Evolutionary conservation across 2,113 vertebrate genomes (phyloP).

Genomic region (Neogale vison): DNA sequence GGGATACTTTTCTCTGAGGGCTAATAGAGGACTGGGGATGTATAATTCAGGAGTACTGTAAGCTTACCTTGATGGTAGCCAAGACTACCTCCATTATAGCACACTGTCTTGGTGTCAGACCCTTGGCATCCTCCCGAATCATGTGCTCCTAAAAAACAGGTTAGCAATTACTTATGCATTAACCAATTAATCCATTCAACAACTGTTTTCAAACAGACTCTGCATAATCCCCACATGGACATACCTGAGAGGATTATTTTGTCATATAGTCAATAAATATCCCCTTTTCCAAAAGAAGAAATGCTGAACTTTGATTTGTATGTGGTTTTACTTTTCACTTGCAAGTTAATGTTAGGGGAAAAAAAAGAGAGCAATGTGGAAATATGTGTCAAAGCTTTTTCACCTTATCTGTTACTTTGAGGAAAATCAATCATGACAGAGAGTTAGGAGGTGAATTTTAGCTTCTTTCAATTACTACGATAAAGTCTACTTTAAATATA

Average conservation of each 20-base stretch:
- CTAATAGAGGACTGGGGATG: too few species aligned
- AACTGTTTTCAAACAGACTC: not conserved
- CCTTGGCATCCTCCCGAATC: slow-evolving; percentile 93
- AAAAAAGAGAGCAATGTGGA: not conserved
- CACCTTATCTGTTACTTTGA: not conserved
- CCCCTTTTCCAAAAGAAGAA: not conserved
- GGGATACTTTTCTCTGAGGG: not conserved
- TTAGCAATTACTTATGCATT: not conserved
- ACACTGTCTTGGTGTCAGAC: slow-evolving; percentile 94
- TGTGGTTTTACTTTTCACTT: not conserved
- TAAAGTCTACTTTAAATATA: not conserved
- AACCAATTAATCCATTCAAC: not conserved
- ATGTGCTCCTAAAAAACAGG: slow-evolving; percentile 92
- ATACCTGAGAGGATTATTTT: not conserved
- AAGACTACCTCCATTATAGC: slow-evolving; percentile 95
- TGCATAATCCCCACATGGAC: not conserved
- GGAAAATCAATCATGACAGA: not conserved
- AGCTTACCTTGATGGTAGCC: slow-evolving; percentile 95
- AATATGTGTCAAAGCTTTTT: not conserved
- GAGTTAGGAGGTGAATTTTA: not conserved
- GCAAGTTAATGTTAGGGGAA: not conserved
- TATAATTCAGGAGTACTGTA: not conserved
- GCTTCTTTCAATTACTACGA: not conserved
- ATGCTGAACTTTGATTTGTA: not conserved
- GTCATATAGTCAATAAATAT: not conserved